Evolutionary conservation across 2,113 vertebrate genomes (phyloP).

Genomic region (Platanista minor): DNA sequence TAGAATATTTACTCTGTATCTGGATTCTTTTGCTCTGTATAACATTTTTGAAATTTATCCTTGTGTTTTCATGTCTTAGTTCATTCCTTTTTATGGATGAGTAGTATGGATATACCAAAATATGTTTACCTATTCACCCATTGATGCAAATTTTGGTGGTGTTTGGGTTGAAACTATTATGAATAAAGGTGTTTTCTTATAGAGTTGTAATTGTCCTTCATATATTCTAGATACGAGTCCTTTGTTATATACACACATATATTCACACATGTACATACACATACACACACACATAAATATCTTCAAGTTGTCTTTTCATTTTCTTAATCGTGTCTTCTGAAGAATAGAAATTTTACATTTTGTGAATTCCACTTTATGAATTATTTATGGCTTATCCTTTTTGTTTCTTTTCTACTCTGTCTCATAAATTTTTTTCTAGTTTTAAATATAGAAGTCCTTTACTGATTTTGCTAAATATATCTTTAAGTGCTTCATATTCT

Average conservation of each 20-base stretch:
- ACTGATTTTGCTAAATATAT: neutral
- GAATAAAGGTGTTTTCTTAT: neutral
- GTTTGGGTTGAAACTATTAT: neutral
- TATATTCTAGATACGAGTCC: neutral
- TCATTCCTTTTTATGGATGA: neutral
- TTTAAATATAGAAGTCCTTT: neutral
- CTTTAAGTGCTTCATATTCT: neutral
- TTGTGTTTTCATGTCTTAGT: neutral
- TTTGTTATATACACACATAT: neutral
- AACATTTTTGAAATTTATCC: neutral
- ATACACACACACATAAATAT: neutral
- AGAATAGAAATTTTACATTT: neutral
- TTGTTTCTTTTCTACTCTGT: neutral
- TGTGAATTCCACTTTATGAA: neutral
- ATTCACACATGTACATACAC: neutral
- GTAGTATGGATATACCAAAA: neutral
- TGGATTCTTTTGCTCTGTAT: neutral
- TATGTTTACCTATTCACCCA: neutral
- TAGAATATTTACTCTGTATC: neutral
- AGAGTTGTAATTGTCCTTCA: neutral
- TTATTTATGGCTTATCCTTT: neutral
- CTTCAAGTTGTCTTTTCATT: neutral
- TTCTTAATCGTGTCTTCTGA: neutral
- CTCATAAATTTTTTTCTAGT: neutral
- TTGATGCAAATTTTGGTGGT: neutral